Evolutionary conservation across 2,797 vertebrate species (phyloP).

Genomic region (Pangasius mekongensis): DNA sequence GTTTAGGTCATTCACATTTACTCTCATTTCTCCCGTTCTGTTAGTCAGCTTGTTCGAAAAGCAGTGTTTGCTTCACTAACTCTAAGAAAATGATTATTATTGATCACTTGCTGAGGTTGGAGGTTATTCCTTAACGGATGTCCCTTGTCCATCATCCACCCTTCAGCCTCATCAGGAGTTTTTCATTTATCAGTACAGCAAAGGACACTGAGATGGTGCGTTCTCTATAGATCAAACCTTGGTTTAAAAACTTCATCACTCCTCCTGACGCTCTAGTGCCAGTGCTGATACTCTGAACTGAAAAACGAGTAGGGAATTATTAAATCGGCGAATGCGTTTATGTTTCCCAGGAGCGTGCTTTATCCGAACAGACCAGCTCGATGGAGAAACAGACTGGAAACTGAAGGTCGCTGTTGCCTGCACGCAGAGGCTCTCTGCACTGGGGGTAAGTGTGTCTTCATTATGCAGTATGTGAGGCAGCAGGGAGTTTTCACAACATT

Average conservation of each 20-base stretch:
- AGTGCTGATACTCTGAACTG: background rate
- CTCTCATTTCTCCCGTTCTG: background rate
- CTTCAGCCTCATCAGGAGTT: background rate
- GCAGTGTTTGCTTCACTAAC: background rate
- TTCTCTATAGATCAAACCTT: background rate
- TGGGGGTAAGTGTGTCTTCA: conserved; percentile 79
- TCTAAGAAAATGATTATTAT: background rate
- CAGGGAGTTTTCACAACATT: background rate
- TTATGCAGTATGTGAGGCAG: background rate
- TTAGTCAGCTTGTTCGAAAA: background rate
- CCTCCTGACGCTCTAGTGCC: background rate
- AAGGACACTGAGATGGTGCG: background rate
- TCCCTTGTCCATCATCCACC: background rate
- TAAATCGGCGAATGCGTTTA: conserved; percentile 7
- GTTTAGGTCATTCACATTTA: background rate
- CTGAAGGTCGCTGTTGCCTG: conserved; percentile 92
- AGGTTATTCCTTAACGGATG: conserved; percentile 16
- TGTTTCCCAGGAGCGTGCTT: conserved; percentile 87
- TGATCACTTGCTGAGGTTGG: background rate
- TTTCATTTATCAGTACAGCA: background rate
- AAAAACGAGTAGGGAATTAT: background rate
- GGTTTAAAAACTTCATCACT: background rate
- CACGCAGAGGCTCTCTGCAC: conserved; percentile 89
- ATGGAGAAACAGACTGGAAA: conserved; percentile 99
- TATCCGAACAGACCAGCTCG: conserved; percentile 95